These are phyloP conservation scores for Euura saliciscinereae DNA, from an alignment of 1,140 invertebrate genomes.

Conservation along the genomic window DNA sequence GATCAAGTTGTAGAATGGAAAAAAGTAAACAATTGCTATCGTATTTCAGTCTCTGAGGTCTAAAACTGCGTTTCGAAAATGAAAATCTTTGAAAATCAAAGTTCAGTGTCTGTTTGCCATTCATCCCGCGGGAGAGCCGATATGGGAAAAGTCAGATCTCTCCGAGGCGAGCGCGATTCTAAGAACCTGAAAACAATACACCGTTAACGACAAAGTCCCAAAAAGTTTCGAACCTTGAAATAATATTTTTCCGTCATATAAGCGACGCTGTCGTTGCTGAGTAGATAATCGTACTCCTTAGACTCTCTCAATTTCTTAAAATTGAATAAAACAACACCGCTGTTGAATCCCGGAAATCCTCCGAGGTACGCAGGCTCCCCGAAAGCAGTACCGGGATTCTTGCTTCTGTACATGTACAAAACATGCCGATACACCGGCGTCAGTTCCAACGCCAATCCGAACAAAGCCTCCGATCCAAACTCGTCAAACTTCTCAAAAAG, in stretches of 20 bases:
- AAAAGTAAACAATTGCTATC: no score
- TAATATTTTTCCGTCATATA: slow-evolving; percentile 72
- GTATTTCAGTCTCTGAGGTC: no score
- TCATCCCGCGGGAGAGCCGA: background rate
- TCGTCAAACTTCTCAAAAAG: slow-evolving; percentile 73
- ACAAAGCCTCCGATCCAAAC: slow-evolving; percentile 65
- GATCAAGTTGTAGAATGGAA: no score
- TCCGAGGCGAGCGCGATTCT: background rate
- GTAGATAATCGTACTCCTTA: slow-evolving; percentile 62
- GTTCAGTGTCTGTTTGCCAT: background rate
- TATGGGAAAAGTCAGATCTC: background rate
- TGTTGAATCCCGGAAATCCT: slow-evolving; percentile 82
- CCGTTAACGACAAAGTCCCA: background rate
- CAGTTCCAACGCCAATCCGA: slow-evolving; percentile 79
- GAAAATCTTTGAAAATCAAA: no score
- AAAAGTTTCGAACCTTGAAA: slow-evolving; percentile 57
- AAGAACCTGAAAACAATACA: no score
- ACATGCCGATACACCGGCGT: slow-evolving; percentile 84
- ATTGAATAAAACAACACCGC: slow-evolving; percentile 79
- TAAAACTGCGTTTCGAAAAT: no score
- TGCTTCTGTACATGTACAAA: slow-evolving; percentile 70
- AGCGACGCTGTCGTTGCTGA: slow-evolving; percentile 64
- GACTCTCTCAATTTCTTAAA: slow-evolving; percentile 74
- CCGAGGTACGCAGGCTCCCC: slow-evolving; percentile 62
- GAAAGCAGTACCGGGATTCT: slow-evolving; percentile 66